Percentiles rank a stretch among this genome's conserved stretches.
These are phyloP conservation scores for Sesamia inferens DNA, from an alignment of 2,888 invertebrate species.

Conservation along the genomic window DNA sequence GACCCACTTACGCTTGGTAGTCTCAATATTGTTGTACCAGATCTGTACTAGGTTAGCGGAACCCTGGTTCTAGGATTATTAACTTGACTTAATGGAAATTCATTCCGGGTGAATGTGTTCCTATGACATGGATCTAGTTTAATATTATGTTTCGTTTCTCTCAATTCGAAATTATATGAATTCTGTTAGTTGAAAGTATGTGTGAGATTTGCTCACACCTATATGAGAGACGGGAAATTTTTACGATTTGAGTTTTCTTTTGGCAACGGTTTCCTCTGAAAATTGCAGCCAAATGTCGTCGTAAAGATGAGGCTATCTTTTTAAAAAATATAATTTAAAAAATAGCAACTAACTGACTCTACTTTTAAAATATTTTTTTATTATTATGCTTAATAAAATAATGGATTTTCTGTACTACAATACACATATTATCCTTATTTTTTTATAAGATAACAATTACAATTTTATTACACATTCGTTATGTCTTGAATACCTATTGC, in stretches of 20 bases:
- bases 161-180: conserved; percentile 7
- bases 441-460: conserved; percentile 14
- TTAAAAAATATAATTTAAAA: conserved; percentile 3
- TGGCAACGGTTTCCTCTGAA: conserved; percentile 26
- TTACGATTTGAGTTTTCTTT: conserved; percentile 24
- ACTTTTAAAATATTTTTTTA: background rate
- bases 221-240: conserved; percentile 5
- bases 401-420: conserved; percentile 6
- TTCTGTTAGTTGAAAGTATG: background rate
- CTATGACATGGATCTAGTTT: conserved; percentile 38
- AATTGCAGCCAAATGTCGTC: conserved; percentile 47
- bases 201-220: conserved; percentile 20
- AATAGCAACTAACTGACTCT: background rate
- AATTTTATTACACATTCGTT: background rate
- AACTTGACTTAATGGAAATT: conserved; percentile 73
- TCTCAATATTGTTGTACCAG: conserved; percentile 84
- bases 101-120: conserved; percentile 45
- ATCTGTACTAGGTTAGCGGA: conserved; percentile 78
- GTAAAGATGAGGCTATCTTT: conserved; percentile 24
- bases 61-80: conserved; percentile 79
- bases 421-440: conserved; percentile 14
- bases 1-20: conserved; percentile 83
- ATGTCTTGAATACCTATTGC: conserved; percentile 7
- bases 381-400: too few species aligned
- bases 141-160: conserved; percentile 30